Percentiles rank a stretch among this genome's conserved stretches.
Conservation (phyloP, 2,797 vertebrate genomes). For the Ciconia nigra region DNA sequence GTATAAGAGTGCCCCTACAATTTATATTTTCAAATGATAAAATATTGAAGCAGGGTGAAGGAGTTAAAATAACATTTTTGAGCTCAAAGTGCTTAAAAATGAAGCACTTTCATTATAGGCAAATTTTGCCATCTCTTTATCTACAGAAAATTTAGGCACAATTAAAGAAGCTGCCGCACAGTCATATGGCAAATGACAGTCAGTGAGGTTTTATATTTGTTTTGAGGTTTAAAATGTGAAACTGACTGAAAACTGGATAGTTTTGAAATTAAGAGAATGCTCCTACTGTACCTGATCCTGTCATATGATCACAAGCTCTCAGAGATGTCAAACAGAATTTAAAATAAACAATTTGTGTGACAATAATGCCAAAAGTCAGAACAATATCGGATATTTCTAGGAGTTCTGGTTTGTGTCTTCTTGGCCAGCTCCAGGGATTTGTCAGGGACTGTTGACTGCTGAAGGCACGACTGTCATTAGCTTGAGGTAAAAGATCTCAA, state of each 20-base stretch:
- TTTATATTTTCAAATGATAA: not conserved
- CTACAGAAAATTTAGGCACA: not conserved
- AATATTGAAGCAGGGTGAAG: not conserved
- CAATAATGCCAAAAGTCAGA: not conserved
- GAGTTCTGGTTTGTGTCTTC: not conserved
- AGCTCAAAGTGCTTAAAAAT: not conserved
- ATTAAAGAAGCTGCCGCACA: not conserved
- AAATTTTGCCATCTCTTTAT: not conserved
- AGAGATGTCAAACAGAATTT: not conserved
- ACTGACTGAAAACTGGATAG: not conserved
- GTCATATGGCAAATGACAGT: not conserved
- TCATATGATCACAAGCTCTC: not conserved
- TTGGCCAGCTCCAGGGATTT: not conserved
- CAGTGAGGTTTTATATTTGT: not conserved
- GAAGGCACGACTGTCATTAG: not conserved
- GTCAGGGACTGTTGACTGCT: not conserved
- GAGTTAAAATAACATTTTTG: not conserved
- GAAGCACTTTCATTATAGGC: not conserved
- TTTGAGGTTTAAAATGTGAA: not conserved
- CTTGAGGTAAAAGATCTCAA: not conserved
- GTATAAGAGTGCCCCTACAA: not conserved
- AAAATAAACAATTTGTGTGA: not conserved
- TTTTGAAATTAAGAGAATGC: not conserved
- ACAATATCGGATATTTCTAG: not conserved
- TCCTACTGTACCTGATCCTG: not conserved